Evolutionary conservation across 1,140 invertebrate genomes (phyloP), one percentile per base, ranked within the genome.

Genomic region (Anoplophora glabripennis): DNA sequence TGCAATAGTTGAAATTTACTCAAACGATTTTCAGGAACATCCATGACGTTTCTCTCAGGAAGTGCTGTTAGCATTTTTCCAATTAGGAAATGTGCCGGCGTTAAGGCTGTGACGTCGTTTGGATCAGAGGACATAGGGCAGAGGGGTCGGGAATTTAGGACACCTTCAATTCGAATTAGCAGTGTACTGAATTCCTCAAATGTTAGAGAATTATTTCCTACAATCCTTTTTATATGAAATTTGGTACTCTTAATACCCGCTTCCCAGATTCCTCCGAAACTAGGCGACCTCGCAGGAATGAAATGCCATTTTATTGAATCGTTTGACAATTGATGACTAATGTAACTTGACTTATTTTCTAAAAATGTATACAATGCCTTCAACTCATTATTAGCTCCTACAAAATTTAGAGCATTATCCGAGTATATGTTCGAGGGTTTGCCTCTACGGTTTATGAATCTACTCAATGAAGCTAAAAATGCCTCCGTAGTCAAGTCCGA

Each of bases 181-280:
- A 61, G 14, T 9, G 49, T 55, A 17, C 1, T n/a, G 37, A 63
- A 59, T 28, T 63, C 47, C 15, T 63, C 60, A 42, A 37, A 61
- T 5, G 59, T 61, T 28, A 49, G 15, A n/a, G 10, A 17, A 12
- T 9, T 8, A 3, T 57, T 42, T 8, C 18, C 51, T n/a, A 55
- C 18, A 34, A 61, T 47, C 7, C 59, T 8, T 18, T 5, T 14
- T 40, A 62, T 10, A 60, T 12, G n/a, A 60, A 11, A 11, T 57
- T 79, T 80, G 4, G 71, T 62, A 21, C 58, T 60, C 62, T 76
- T 76, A 0, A 80, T 69, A 1, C 64, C 72, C 1, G 69, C 63
- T 60, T 80, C 78, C 67, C 74, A 77, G 18, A 76, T 34, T 12
- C 74, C 76, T n/a, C 77, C 76, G 52, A 80, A 76, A 67, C 77